Evolutionary conservation across 2,797 vertebrate species (phyloP), one percentile per base, ranked within the genome.

Genomic region (Aeoliscus strigatus): DNA sequence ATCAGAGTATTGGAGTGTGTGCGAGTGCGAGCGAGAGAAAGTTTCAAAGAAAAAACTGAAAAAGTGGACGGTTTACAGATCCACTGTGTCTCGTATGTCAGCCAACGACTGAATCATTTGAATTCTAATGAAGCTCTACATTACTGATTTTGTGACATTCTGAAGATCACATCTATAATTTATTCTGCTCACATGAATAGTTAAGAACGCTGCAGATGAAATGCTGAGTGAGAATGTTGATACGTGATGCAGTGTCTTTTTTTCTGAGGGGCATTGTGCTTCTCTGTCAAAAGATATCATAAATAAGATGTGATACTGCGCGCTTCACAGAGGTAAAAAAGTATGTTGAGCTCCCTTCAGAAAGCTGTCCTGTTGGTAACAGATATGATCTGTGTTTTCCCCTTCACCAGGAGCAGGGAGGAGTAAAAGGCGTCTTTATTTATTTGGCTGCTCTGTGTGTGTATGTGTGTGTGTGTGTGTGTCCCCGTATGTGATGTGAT

Each of bases 311-410:
- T 21, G 6, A 21, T 21, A 9, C 4, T 15, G 6, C 32, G 14
- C 10, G 8, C 41, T 24, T 17, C 11, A 31, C n/a, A n/a, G n/a
- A n/a, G n/a, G n/a, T n/a, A n/a, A n/a, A n/a, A n/a, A n/a, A n/a
- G n/a, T n/a, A n/a, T n/a, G n/a, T n/a, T n/a, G n/a, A n/a, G n/a
- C n/a, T 37, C 32, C 44, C 30, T 43, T 62, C 40, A 70, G 56
- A 66, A 62, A 60, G 46, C 63, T 57, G 44, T 64, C 53, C 51
- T 64, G 45, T 75, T 67, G 44, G 64, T 38, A 64, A 31, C 60
- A 75, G 66, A 78, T 78, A 68, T 18, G 50, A 75, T 83, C 72
- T 68, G 39, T 63, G 59, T 57, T 54, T 61, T 50, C 43, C 44
- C 46, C 48, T 53, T 55, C 50, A 58, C 60, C 46, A 14, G 23